Base-by-base conservation (phyloP, 2,113 vertebrate genomes). In the Myotis yumanensis region DNA sequence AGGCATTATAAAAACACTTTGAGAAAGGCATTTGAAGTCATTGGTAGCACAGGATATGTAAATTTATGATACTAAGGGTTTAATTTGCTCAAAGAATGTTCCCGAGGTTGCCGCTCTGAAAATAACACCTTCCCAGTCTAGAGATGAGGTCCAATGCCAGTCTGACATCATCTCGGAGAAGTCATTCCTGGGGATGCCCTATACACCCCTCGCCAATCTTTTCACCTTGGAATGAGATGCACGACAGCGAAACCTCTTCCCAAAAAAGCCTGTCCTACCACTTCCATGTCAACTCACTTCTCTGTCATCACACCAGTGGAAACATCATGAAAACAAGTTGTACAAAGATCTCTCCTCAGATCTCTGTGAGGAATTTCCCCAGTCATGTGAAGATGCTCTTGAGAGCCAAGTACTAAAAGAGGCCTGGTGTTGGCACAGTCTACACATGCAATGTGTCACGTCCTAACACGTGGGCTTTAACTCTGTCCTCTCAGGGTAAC, bases 21-120 rank as follows among this genome's bases (percentile, higher is more conserved):
- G 59, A 79, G 22, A 81, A 85, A 85, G 35, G 32, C 22, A 51
- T 75, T 82, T 46, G 62, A 93, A 96, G 52, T 64, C 76, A 73
- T 5, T 77, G 51, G 17, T 72, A 73, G 17, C 64, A 92, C 43
- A 51, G 54, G 18, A 40, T 64, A 37, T 43, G 28, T 73, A 43
- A 18, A 69, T 87, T 89, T 84, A 90, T 80, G 17, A n/a, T 69
- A 46, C 22, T 14, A n/a, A 69, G 4, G 10, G 23, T 68, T 79
- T 4, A 15, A 12, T 54, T 94, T 96, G 86, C 40, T 79, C 66
- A 28, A 77, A 89, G 52, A 62, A 73, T 88, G 18, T 79, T 89
- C 37, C n/a, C 46, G 71, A 7, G 9, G 28, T 23, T 94, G 62
- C 23, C 35, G 28, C 32, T 95, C 69, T 91, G 35, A 17, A 83